Conservation (phyloP, 1,140 invertebrate species). For the Drosophila ananassae region DNA sequence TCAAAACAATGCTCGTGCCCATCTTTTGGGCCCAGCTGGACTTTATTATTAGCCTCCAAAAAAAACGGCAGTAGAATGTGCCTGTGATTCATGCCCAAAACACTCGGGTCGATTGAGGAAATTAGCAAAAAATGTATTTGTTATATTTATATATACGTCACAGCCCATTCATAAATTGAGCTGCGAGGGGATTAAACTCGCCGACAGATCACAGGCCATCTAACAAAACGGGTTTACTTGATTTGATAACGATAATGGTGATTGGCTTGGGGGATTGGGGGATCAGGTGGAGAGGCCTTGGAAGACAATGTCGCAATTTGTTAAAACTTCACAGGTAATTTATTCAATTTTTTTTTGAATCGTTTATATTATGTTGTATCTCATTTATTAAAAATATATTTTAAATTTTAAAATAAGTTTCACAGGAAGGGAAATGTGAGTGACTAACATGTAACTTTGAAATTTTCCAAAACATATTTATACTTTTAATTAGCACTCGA, state of each 20-base stretch:
- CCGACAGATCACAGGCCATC: constrained; percentile 10
- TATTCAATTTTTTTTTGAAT: constrained; percentile 4
- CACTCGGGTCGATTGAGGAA: constrained; percentile 38
- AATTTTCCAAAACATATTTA: neutral
- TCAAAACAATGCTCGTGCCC: constrained; percentile 20
- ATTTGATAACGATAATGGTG: neutral
- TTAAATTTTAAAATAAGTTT: neutral
- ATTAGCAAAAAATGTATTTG: constrained; percentile 43
- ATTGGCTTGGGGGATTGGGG: constrained; percentile 1
- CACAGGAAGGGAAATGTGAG: neutral
- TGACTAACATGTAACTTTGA: too few species aligned
- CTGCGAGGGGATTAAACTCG: constrained; percentile 29
- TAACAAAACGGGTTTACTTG: constrained; percentile 33
- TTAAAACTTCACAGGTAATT: constrained; percentile 19
- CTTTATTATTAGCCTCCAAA: constrained; percentile 39
- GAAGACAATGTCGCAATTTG: constrained; percentile 22
- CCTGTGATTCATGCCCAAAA: constrained; percentile 25
- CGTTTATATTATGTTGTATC: neutral
- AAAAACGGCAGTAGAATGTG: constrained; percentile 17
- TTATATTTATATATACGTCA: constrained; percentile 45
- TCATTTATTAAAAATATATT: constrained; percentile 6
- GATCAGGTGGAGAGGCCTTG: constrained; percentile 15
- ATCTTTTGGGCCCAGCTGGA: constrained; percentile 32
- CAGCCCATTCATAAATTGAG: constrained; percentile 45
- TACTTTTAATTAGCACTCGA: constrained; percentile 1